Percentiles rank a stretch among this genome's conserved stretches.
phyloP scores from a whole-genome alignment of 2,888 invertebrate genomes.

The Agrotis segetum region DNA sequence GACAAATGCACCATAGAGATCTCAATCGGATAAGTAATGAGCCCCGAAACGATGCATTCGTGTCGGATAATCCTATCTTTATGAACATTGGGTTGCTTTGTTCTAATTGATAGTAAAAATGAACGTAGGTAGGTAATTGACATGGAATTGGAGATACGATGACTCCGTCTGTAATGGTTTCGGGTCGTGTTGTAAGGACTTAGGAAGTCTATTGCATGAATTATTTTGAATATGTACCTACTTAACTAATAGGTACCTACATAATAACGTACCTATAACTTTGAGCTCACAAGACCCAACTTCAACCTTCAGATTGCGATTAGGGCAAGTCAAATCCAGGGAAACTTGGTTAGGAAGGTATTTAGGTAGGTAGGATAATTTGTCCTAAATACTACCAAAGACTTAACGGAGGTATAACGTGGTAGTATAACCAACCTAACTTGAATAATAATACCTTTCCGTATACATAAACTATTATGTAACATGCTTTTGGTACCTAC shows the following conservation, averaged over 20 bases:
- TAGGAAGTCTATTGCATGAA: too few relatives aligned
- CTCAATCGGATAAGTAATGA: conserved; percentile 59
- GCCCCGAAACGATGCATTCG: conserved; percentile 50
- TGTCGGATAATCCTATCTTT: conserved; percentile 45
- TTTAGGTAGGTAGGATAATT: too few relatives aligned
- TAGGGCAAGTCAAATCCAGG: neutral
- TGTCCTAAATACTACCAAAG: too few relatives aligned
- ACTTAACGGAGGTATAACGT: too few relatives aligned
- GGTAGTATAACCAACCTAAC: too few relatives aligned
- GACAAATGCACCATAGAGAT: conserved; percentile 65
- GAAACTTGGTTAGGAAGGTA: neutral
- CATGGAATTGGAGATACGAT: neutral
- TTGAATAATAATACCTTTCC: too few relatives aligned
- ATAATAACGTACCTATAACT: too few relatives aligned
- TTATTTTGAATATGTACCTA: too few relatives aligned
- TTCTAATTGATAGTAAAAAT: conserved; percentile 22
- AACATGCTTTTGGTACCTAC: neutral
- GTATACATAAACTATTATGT: too few relatives aligned
- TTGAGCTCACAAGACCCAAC: neutral
- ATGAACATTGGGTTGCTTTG: conserved; percentile 15
- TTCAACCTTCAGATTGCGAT: neutral
- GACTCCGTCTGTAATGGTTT: neutral
- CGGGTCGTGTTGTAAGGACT: neutral
- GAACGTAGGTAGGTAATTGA: conserved; percentile 23
- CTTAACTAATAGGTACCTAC: neutral